Conservation (phyloP, 2,113 vertebrate genomes). For the Hoplias malabaricus region DNA sequence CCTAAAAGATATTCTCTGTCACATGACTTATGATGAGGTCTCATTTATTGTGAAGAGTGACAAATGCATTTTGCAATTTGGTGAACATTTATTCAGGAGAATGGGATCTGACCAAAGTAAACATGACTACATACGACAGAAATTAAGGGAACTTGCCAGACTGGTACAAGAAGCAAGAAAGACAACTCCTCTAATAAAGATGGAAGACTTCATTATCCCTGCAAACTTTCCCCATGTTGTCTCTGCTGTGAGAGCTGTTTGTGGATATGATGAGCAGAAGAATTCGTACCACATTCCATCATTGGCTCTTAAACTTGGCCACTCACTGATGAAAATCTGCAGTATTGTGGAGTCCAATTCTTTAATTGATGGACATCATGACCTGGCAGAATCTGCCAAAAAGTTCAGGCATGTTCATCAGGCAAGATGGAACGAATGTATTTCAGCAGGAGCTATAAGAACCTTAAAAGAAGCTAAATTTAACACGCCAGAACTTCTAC, state of each 20-base stretch:
- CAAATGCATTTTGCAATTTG: conserved; percentile 16
- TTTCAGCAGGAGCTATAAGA: too few species aligned
- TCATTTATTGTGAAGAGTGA: neutral
- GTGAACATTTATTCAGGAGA: conserved; percentile 26
- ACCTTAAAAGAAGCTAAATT: too few species aligned
- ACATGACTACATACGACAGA: conserved; percentile 38
- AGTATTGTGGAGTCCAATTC: too few species aligned
- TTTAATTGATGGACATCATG: too few species aligned
- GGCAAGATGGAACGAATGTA: too few species aligned
- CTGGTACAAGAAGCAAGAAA: neutral
- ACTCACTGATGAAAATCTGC: conserved; percentile 12
- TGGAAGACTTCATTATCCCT: conserved; percentile 27
- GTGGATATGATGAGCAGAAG: conserved; percentile 11
- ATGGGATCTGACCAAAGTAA: conserved; percentile 11
- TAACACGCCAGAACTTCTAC: too few species aligned
- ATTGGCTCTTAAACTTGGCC: conserved; percentile 34
- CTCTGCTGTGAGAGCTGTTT: conserved; percentile 29
- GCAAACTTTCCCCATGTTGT: conserved; percentile 31
- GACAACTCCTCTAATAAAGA: neutral
- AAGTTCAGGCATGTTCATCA: too few species aligned
- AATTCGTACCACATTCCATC: conserved; percentile 21
- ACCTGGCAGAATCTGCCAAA: too few species aligned
- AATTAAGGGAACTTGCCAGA: conserved; percentile 35
- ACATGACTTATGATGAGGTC: conserved; percentile 20
- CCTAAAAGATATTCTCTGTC: neutral